A percentile compares a stretch with the other conserved stretches of the same genome.
These are phyloP conservation scores for Cladorhizidae sp. DNA, from an alignment of 37 sponge, comb jelly and placozoan species.

Conservation along the genomic window DNA sequence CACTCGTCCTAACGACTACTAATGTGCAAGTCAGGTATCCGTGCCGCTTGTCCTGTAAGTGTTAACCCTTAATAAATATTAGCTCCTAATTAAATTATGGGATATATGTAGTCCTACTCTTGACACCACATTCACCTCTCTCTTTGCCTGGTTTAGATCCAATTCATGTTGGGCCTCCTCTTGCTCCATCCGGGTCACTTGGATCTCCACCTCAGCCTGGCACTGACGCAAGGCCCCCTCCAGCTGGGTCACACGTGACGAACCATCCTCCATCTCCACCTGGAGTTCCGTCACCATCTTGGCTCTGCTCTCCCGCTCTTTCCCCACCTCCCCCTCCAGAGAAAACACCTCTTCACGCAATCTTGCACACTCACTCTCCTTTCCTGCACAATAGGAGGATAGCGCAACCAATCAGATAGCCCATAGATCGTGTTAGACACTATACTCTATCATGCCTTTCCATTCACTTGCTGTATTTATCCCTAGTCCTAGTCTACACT, in stretches of 20 bases:
- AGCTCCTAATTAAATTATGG: too few species aligned
- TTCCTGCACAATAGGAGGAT: constrained; percentile 8
- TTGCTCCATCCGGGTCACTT: constrained; percentile 41
- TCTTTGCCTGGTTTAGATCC: background rate
- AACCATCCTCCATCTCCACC: constrained; percentile 20
- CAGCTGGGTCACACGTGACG: constrained; percentile 19
- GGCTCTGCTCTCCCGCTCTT: constrained; percentile 21
- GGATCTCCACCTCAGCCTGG: constrained; percentile 21
- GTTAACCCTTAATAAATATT: too few species aligned
- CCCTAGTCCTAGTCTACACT: too few species aligned
- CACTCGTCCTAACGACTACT: too few species aligned
- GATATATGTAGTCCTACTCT: too few species aligned
- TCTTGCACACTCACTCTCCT: constrained; percentile 9
- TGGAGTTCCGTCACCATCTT: constrained; percentile 20
- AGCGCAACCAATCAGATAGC: background rate
- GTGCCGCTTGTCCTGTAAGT: too few species aligned
- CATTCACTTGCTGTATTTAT: too few species aligned
- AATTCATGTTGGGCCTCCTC: background rate
- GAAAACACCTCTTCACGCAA: constrained; percentile 28
- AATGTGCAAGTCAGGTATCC: too few species aligned
- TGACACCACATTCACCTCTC: constrained; percentile 42
- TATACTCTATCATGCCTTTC: too few species aligned
- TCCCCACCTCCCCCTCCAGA: constrained; percentile 31
- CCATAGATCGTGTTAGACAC: background rate
- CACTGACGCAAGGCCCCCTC: constrained; percentile 39